Base-by-base conservation (phyloP, 2,888 invertebrate genomes). In the Flexamia atlantica region DNA sequence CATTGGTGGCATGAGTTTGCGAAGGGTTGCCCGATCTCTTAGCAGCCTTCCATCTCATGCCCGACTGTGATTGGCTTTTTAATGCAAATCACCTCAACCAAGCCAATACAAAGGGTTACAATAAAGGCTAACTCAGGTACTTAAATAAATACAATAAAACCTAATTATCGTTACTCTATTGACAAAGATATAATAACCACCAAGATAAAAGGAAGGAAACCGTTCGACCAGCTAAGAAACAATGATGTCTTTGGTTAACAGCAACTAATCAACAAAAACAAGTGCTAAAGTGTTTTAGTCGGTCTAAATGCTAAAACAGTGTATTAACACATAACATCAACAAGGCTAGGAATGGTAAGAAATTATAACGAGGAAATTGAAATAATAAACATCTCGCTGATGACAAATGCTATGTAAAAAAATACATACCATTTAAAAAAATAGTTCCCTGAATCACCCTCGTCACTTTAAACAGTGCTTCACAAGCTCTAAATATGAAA, bases 61-160 rank as follows among this genome's bases (percentile, higher is more conserved):
- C n/a, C n/a, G n/a, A n/a, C n/a, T n/a, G n/a, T n/a, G n/a, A n/a
- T n/a, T n/a, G n/a, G n/a, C n/a, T n/a, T n/a, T 36, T 36, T 36
- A 2, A 46, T 2, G 12, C 46, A 46, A 46, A 4, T 46, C 23
- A 40, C 10, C n/a, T 72, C 72, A 72, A 72, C 72, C 36, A 40
- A 36, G 40, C 42, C 42, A 72, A 20, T 40, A 72, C 4, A 40
- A 72, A 72, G 20, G 40, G 40, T 40, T 72, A 23, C 25, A 72
- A 72, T 72, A 72, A 10, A 42, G 72, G 72, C 72, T 72, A 72
- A 42, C 17, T 72, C 72, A 72, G 72, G 72, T 72, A 72, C 72
- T 40, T 42, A 72, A 72, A 72, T 40, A 40, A 72, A 72, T 64
- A 72, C 42, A 20, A 36, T 7, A 72, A 72, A 68, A 72, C 42